phyloP scores from a whole-genome alignment of 2,113 vertebrate species.

The Salvelinus sp. region DNA sequence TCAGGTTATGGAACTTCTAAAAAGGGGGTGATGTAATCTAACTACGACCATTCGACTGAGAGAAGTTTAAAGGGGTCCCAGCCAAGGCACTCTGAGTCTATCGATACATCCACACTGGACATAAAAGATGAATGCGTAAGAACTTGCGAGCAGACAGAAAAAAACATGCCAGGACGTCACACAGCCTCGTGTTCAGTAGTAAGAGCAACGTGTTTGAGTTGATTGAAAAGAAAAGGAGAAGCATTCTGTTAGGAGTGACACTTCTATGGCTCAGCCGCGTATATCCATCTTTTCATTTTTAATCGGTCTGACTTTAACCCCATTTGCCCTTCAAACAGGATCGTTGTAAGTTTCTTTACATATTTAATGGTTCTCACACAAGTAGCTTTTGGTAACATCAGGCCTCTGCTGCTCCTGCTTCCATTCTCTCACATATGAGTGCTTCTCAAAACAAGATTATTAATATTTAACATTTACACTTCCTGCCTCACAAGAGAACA shows the following conservation, averaged over 20 bases:
- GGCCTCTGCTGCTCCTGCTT: slow-evolving; percentile 43
- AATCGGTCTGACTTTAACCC: slow-evolving; percentile 16
- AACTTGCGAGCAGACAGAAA: too few species aligned
- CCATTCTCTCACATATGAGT: slow-evolving; percentile 51
- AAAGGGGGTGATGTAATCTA: slow-evolving; percentile 5
- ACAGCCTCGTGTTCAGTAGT: background rate
- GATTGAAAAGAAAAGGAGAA: background rate
- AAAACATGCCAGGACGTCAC: background rate
- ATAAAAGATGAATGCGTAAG: background rate
- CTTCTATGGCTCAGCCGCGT: background rate
- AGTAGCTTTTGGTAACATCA: slow-evolving; percentile 30
- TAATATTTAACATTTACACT: slow-evolving; percentile 72
- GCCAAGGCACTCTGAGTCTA: slow-evolving; percentile 22
- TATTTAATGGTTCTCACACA: slow-evolving; percentile 53
- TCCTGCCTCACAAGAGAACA: slow-evolving; percentile 64
- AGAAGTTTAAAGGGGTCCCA: slow-evolving; percentile 23
- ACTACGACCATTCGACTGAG: slow-evolving; percentile 31
- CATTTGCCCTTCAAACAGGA: background rate
- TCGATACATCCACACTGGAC: slow-evolving; percentile 25
- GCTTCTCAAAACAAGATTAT: slow-evolving; percentile 47
- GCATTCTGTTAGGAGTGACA: background rate
- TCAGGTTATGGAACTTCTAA: slow-evolving; percentile 52
- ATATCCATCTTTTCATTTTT: background rate
- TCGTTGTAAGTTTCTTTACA: background rate
- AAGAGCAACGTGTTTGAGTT: background rate